Evolutionary conservation across 1,140 invertebrate genomes (phyloP), one percentile per base, ranked within the genome.

Genomic region (Drosophila sucinea): DNA sequence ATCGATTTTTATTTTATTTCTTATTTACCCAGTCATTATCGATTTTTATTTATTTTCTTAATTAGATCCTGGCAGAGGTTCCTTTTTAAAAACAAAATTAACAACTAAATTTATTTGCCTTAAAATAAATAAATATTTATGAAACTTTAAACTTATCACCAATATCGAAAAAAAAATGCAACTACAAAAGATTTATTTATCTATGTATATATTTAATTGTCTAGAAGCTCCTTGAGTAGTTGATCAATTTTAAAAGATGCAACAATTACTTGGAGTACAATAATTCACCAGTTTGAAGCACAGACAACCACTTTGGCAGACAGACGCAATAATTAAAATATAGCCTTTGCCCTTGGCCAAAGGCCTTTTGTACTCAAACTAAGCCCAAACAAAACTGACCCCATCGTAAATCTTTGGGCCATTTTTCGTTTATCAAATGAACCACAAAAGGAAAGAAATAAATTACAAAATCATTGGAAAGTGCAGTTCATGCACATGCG

Each of bases 401-500:
- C 30, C 40, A 30, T 38, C 30, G 67, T 68, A 73, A 68, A 73
- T 76, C 60, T 63, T 38, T 25, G 2, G 41, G 11, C 40, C 40
- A 33, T 41, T 54, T 65, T 71, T 55, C 29, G 32, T 65, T 47
- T 69, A 56, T 61, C 60, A 68, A 68, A 54, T 51, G 29, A 74
- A 41, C 62, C 38, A 57, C 77, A 69, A 30, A 58, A 66, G 44
- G 7, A 79, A 70, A 62, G 64, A 79, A 74, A 81, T 81, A 81
- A 77, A 73, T 77, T 81, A 62, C 68, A 25, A 60, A 72, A 72
- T 63, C 72, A 76, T 68, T 73, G 54, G 61, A 58, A 58, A 66
- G 58, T 76, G 67, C 56, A 71, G 54, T 61, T 60, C 29, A 51
- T 47, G 68, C 63, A 77, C 73, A 77, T 79, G 57, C 17, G 44